These are phyloP conservation scores for Linyphia triangularis DNA, from an alignment of 2,888 invertebrate species.

Conservation along the genomic window DNA sequence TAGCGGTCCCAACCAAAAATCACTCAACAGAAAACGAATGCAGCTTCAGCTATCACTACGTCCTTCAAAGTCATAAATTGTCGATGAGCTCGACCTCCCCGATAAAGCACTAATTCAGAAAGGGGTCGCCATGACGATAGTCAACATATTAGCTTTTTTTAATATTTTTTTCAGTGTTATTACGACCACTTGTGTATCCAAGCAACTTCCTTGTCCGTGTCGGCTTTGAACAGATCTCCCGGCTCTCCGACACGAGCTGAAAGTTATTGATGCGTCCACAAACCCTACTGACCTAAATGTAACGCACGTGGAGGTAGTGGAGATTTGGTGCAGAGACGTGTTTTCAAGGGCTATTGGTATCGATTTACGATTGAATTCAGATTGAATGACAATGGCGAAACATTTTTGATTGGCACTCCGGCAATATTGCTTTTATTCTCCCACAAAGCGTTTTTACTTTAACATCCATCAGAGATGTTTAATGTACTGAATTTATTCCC, in stretches of 20 bases:
- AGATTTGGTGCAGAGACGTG: not conserved
- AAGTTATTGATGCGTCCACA: constrained; percentile 33
- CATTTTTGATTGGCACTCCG: no score
- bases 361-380: not conserved
- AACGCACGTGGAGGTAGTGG: not conserved
- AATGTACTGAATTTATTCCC: no score
- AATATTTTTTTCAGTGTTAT: not conserved
- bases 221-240: not conserved
- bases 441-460: no score
- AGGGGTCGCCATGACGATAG: constrained; percentile 26
- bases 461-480: no score
- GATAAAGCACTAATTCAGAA: not conserved
- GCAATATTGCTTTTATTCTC: no score
- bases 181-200: not conserved
- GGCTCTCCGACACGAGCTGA: not conserved
- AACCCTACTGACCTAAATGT: constrained; percentile 54
- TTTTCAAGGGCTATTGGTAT: constrained; percentile 13
- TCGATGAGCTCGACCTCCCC: not conserved
- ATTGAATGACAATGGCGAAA: no score
- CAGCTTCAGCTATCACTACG: not conserved
- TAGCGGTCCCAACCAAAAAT: not conserved
- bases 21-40: constrained; percentile 17
- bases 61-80: constrained; percentile 17
- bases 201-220: constrained; percentile 7
- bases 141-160: constrained; percentile 9